phyloP scores from a whole-genome alignment of 2,113 vertebrate species.

The Channa argus region DNA sequence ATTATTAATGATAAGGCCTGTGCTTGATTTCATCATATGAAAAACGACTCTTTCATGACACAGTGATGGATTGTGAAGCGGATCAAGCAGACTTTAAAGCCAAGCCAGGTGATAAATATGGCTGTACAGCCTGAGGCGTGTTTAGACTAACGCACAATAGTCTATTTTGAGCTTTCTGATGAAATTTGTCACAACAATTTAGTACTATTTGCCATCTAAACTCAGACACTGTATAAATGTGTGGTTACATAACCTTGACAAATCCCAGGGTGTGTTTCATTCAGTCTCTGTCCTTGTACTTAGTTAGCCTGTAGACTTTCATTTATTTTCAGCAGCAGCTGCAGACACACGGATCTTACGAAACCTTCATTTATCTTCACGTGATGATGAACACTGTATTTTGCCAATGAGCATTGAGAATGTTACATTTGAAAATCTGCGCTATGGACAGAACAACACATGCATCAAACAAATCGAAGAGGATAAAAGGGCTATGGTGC shows the following conservation, averaged over 20 bases:
- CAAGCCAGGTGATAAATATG: neutral
- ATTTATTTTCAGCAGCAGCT: conserved; percentile 10
- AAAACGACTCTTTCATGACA: neutral
- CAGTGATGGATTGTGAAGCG: neutral
- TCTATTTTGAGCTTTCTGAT: neutral
- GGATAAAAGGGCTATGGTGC: conserved; percentile 56
- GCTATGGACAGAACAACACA: conserved; percentile 56
- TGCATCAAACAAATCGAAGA: conserved; percentile 61
- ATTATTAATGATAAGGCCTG: neutral
- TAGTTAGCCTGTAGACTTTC: conserved; percentile 7
- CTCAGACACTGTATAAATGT: neutral
- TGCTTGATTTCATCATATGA: no score
- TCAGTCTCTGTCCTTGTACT: neutral
- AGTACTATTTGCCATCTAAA: neutral
- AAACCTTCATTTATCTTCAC: neutral
- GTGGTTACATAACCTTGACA: neutral
- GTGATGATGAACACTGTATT: conserved; percentile 5
- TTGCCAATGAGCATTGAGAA: conserved; percentile 20
- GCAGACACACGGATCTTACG: conserved; percentile 16
- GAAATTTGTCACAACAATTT: no score
- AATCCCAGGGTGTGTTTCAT: conserved; percentile 28
- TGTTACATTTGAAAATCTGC: conserved; percentile 26
- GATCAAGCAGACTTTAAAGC: neutral
- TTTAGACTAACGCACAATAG: neutral
- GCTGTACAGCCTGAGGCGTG: neutral